Base-by-base conservation (phyloP, 1,140 invertebrate species). In the Saccostrea cuccullata region DNA sequence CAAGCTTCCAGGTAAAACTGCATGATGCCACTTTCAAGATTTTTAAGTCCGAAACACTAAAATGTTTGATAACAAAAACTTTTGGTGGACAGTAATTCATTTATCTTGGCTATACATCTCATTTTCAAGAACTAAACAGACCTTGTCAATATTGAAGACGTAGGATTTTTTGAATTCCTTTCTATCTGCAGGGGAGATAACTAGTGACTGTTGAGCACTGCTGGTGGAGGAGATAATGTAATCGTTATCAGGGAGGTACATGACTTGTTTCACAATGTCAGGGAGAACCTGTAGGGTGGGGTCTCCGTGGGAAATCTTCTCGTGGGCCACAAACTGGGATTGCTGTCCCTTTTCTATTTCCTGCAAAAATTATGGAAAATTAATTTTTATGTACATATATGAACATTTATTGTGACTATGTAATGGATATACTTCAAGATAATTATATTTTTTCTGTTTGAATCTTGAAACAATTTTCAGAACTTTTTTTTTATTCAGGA, bases 81-180 rank as follows among this genome's bases (percentile, higher is more conserved):
- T 47, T 47, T 6, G 40, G 40, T 47, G 47, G 9, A 6, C 47
- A 0, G n/a, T n/a, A n/a, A n/a, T 9, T 47, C 47, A 47, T 5
- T 47, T 2, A 47, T 47, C 47, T 47, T 47, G 1, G 47, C 47
- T 47, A 2, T 2, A 47, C 1, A 47, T 9, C 6, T 6, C 47
- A 82, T 20, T 82, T 30, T 82, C 11, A 40, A 11, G 20, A 26
- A 23, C 9, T 82, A 4, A 9, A 13, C 20, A 77, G 87, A 95
- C 95, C 93, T 95, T 95, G 55, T 93, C 92, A 40, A 94, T 90
- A 86, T 90, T 93, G 90, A 95, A 95, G 26, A 94, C 91, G 89
- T 95, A 95, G 36, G 91, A 86, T 85, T 93, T 94, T 90, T 94
- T 95, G 60, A 94, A 91, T 40, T 91, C 91, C 15, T 92, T 77